Evolutionary conservation across 2,888 invertebrate genomes (phyloP), one percentile per base, ranked within the genome.

Genomic region (Altica lythri): DNA sequence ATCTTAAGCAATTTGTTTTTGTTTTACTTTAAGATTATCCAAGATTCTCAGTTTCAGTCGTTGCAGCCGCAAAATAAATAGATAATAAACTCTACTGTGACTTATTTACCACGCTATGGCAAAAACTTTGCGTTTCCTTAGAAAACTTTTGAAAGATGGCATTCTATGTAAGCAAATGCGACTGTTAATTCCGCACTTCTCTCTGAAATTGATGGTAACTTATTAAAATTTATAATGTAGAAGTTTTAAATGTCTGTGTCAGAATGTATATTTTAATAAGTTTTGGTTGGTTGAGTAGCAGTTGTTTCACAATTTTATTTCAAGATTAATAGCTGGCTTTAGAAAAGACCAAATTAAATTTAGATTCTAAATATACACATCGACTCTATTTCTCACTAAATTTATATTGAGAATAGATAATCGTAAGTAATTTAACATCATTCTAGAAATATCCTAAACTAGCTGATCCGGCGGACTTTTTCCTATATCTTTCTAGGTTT

Each of bases 211-310:
- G 50, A 59, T 48, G 56, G 43, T 50, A 53, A n/a, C n/a, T n/a
- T n/a, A n/a, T n/a, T n/a, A n/a, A 57, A 63, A 65, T 65, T 64
- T 63, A 64, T 57, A 59, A 60, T 51, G 59, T 48, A 53, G 29
- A 60, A 61, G 59, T 63, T 63, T 54, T 27, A 34, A 34, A 46
- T 37, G 44, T 44, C 40, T 47, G 29, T n/a, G 32, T 45, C 30
- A 17, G 14, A 19, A 42, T 37, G 45, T 55, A 44, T 18, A 29
- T 44, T 44, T 44, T 30, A n/a, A 29, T 29, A 30, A 44, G 14
- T 25, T 25, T 17, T 4, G 8, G 8, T 8, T 5, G 22, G 22
- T n/a, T n/a, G n/a, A n/a, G n/a, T n/a, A n/a, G n/a, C n/a, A n/a
- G n/a, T n/a, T n/a, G n/a, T n/a, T n/a, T n/a, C n/a, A n/a, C n/a